These are phyloP conservation scores for Oxystoma pomonae DNA, from an alignment of 2,888 invertebrate genomes.

Conservation along the genomic window DNA sequence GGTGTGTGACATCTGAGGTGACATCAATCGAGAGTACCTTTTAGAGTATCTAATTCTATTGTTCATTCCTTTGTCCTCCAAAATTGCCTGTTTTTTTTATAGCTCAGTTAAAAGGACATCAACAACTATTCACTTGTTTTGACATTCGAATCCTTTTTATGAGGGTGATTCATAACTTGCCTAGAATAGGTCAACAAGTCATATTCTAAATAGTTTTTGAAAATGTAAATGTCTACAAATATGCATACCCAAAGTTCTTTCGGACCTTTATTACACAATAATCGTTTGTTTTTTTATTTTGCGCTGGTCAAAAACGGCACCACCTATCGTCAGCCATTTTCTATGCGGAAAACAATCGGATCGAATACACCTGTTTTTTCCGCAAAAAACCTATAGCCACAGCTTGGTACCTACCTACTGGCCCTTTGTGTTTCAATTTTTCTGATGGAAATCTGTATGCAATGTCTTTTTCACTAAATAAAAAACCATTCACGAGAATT, in stretches of 20 bases:
- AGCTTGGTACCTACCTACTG: slow-evolving; percentile 21
- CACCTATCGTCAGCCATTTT: slow-evolving; percentile 35
- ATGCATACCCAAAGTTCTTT: too few relatives aligned
- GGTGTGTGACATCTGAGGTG: too few relatives aligned
- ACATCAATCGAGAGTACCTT: too few relatives aligned
- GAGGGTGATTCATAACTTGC: background rate
- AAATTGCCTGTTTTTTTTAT: too few relatives aligned
- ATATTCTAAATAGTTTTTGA: too few relatives aligned
- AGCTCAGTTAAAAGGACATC: too few relatives aligned
- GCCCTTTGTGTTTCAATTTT: slow-evolving; percentile 4
- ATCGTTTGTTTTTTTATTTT: background rate
- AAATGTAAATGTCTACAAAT: too few relatives aligned
- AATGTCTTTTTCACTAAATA: background rate
- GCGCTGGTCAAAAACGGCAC: slow-evolving; percentile 20
- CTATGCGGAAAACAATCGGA: slow-evolving; percentile 15
- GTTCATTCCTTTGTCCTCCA: too few relatives aligned
- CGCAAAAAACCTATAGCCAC: slow-evolving; percentile 9
- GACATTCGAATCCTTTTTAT: too few relatives aligned
- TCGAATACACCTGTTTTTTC: background rate
- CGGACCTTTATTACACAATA: background rate
- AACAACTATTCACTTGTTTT: too few relatives aligned
- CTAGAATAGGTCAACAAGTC: too few relatives aligned
- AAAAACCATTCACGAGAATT: background rate
- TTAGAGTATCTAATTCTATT: too few relatives aligned
- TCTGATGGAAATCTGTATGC: background rate